Conservation (phyloP, 1,140 invertebrate genomes). For the Brachionus calyciflorus region DNA sequence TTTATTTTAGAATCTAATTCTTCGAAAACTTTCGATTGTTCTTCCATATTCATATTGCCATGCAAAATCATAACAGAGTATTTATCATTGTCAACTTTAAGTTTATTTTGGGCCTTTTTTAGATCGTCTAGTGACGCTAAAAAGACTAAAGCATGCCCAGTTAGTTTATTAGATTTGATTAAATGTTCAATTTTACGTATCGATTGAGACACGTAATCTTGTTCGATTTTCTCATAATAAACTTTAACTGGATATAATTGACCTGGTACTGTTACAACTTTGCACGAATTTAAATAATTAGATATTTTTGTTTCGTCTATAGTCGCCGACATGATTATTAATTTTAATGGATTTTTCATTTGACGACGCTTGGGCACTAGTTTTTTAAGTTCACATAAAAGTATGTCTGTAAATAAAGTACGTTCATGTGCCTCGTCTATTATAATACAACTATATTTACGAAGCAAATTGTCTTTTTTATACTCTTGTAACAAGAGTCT, state of each 20-base stretch:
- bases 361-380: slow-evolving; percentile 70
- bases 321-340: slow-evolving; percentile 90
- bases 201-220: no score
- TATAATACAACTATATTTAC: slow-evolving; percentile 81
- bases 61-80: neutral
- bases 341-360: slow-evolving; percentile 75
- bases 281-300: slow-evolving; percentile 53
- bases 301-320: slow-evolving; percentile 76
- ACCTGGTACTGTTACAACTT: slow-evolving; percentile 82
- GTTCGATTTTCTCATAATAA: slow-evolving; percentile 65
- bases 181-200: no score
- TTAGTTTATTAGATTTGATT: no score
- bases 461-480: slow-evolving; percentile 85
- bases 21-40: neutral
- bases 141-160: no score
- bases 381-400: slow-evolving; percentile 81
- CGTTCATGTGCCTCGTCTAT: slow-evolving; percentile 95
- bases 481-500: slow-evolving; percentile 89
- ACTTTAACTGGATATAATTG: slow-evolving; percentile 81
- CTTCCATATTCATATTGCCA: neutral
- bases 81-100: no score
- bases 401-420: slow-evolving; percentile 83
- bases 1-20: neutral
- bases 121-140: no score
- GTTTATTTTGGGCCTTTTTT: no score